Base-by-base conservation (phyloP, 2,797 vertebrate genomes). In the Tarsius wallacei region DNA sequence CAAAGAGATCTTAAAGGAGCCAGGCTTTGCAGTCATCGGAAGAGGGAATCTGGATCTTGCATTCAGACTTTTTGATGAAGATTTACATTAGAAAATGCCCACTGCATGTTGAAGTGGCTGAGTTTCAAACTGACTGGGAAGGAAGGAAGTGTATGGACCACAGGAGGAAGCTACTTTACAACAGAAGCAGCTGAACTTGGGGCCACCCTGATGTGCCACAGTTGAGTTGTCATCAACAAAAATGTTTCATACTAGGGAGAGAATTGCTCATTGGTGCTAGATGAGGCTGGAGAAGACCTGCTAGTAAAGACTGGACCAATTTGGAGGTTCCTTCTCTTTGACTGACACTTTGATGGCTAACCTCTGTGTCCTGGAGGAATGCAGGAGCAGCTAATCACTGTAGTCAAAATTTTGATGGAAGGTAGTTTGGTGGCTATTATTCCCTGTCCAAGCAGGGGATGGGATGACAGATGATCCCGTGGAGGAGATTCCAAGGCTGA, bases 1-100 rank as follows among this genome's bases (percentile, higher is more conserved):
- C 98, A 99, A 22, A 99, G 99, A 64, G 99, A 99, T 97, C 99
- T 99, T 87, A 99, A 99, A 98, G 99, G 99, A 90, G 99, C 99
- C 4, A 99, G 99, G 28, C 99, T 99, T 71, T 99, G 99, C 98
- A 99, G 99, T 98, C 99, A 99, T 97, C 98, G 99, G 15, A 99
- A 99, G 99, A 99, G 98, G 97, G 99, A 99, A 98, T 99, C 98
- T 7, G 99, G 99, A 98, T 2, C 98, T 99, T 78, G 99, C 99
- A 0, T 3, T 99, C 97, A 99, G 98, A 87, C 98, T 99, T 93
- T 98, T 99, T 86, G 99, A 99, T 61, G 99, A 99, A 82, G 99
- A 99, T 26, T 42, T 99, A 99, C 98, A 97, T 99, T 33, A 97
- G 99, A 98, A 99, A 99, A 49, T 99, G 99, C 98, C 99, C 98